phyloP scores from a whole-genome alignment of 2,113 vertebrate species.

The Triplophysa tibetana region DNA sequence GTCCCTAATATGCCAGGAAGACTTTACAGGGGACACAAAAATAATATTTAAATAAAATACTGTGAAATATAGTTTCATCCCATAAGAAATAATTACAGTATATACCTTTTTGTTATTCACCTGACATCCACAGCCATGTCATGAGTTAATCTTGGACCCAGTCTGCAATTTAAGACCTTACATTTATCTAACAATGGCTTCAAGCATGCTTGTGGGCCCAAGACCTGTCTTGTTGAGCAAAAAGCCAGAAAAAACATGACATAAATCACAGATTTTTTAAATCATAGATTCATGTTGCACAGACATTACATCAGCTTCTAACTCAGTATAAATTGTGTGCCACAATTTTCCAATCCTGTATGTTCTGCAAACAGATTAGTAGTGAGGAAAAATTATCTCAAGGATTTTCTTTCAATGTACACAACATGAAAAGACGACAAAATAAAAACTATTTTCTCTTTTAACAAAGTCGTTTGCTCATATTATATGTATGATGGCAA shows the following conservation, averaged over 20 bases:
- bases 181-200: constrained; percentile 26
- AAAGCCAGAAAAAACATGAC: not conserved
- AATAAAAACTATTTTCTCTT: not conserved
- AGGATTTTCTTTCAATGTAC: not conserved
- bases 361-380: constrained; percentile 32
- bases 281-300: constrained; percentile 21
- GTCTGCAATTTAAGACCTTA: not conserved
- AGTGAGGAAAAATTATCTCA: constrained; percentile 6
- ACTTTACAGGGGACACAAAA: too few relatives aligned
- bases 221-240: constrained; percentile 9
- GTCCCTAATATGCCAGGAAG: too few relatives aligned
- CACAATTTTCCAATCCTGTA: not conserved
- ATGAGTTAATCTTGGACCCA: constrained; percentile 1
- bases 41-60: too few relatives aligned
- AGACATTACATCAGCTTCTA: constrained; percentile 39
- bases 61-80: too few relatives aligned
- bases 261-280: constrained; percentile 21
- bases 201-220: not conserved
- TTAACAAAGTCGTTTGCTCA: not conserved
- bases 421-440: not conserved
- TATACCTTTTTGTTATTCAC: not conserved
- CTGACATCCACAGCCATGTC: not conserved
- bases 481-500: not conserved
- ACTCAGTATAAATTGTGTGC: constrained; percentile 35
- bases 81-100: not conserved